A percentile compares a stretch with the other conserved stretches of the same genome.
phyloP scores from a whole-genome alignment of 2,888 invertebrate genomes.

The Eupithecia subumbrata region DNA sequence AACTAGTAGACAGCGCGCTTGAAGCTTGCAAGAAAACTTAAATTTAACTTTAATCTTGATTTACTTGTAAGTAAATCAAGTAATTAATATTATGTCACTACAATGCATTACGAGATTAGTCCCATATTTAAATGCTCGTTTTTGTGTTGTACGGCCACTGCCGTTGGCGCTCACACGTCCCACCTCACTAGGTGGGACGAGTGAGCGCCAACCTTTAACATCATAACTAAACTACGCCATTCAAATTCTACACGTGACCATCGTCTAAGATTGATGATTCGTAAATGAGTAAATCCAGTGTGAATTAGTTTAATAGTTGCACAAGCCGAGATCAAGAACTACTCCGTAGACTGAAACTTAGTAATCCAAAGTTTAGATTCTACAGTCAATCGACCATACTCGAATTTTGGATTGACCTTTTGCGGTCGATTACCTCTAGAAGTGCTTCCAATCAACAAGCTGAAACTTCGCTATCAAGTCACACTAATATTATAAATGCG shows the following conservation, averaged over 20 bases:
- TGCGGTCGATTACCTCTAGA: background rate
- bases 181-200: background rate
- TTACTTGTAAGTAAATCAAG: too few relatives aligned
- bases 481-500: too few relatives aligned
- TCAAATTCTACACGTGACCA: background rate
- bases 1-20: too few relatives aligned
- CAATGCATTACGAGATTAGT: too few relatives aligned
- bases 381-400: conserved; percentile 5
- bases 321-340: background rate
- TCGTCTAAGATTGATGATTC: background rate
- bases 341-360: background rate
- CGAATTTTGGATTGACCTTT: conserved; percentile 7
- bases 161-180: too few relatives aligned
- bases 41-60: too few relatives aligned
- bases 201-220: background rate
- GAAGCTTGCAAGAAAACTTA: too few relatives aligned
- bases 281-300: conserved; percentile 1
- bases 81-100: too few relatives aligned
- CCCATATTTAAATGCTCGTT: too few relatives aligned
- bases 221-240: background rate
- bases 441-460: background rate
- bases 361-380: conserved; percentile 8
- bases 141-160: too few relatives aligned
- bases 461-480: background rate
- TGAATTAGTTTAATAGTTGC: background rate